Evolutionary conservation across 92 coral and sea anemone genomes (phyloP).

Genomic region (Diadumene lineata): DNA sequence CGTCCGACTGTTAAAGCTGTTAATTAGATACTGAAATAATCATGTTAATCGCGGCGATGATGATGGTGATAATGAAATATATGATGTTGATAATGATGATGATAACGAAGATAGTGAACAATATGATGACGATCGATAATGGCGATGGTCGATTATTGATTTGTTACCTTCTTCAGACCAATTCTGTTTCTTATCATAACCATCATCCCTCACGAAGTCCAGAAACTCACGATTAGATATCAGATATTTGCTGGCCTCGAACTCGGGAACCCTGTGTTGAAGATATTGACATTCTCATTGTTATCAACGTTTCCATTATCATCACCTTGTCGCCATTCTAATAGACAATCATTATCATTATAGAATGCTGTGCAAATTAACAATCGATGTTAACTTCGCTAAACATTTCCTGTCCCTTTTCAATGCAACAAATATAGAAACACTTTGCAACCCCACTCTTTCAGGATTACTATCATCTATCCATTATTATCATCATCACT

Average conservation of each 20-base stretch:
- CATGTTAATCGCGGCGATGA: not conserved
- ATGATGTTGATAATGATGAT: not conserved
- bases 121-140: not conserved
- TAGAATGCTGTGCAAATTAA: too few relatives aligned
- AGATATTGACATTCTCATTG: not conserved
- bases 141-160: too few relatives aligned
- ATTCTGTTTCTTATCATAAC: slow-evolving; percentile 42
- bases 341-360: not conserved
- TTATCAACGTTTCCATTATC: not conserved
- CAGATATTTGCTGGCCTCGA: slow-evolving; percentile 62
- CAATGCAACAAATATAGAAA: too few relatives aligned
- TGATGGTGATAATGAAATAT: not conserved
- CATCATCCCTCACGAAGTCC: slow-evolving; percentile 63
- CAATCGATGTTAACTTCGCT: too few relatives aligned
- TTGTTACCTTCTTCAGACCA: slow-evolving; percentile 67
- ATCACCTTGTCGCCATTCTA: not conserved
- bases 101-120: not conserved
- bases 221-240: slow-evolving; percentile 60
- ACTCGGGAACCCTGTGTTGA: slow-evolving; percentile 60
- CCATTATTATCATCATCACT: not conserved
- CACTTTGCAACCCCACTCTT: not conserved
- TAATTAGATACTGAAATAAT: not conserved
- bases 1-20: too few relatives aligned
- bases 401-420: too few relatives aligned
- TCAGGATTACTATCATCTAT: not conserved